Base-by-base conservation (phyloP, 1,140 invertebrate species). In the Listronotus oregonensis region DNA sequence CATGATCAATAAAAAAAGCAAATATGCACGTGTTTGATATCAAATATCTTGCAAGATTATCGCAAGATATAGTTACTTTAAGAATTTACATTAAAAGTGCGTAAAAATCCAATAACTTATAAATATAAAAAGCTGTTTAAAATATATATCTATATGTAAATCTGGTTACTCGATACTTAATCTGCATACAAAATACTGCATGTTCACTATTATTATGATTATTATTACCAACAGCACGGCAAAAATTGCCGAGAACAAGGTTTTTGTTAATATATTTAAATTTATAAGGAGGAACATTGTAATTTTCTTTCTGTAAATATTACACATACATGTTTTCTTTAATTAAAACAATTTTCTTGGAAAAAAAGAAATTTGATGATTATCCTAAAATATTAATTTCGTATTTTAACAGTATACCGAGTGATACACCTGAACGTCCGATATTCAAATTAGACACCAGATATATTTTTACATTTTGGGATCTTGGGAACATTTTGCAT, bases 111-210 rank as follows among this genome's bases (percentile, higher is more conserved):
- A 12, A 32, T 40, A 55, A 55, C 11, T 55, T 42, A 42, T 39
- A 55, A 12, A 40, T 55, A 55, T 39, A 55, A 55, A 55, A 55
- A 39, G 32, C 52, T 39, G n/a, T 40, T 55, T 40, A 37, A 40
- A 31, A 32, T 15, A 42, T 18, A 55, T 55, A 55, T 55, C 37
- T 55, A 32, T 40, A 55, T 55, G 52, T 55, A 55, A 55, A 55
- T 55, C 52, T 31, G 37, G 52, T 42, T 34, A 55, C 52, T 55
- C 32, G 14, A 55, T 55, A 55, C 37, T 31, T 55, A 34, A 55
- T 55, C 52, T 55, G 52, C 52, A 55, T 55, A 40, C 52, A 18
- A 40, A 55, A 40, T 55, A 32, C 34, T 55, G 5, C 49, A 32
- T 51, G 49, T 31, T 51, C 49, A 14, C 49, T 51, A 32, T 51